A percentile compares a stretch with the other conserved stretches of the same genome.
Evolutionary conservation across 2,113 vertebrate genomes (phyloP).

Genomic region (Corvus hawaiiensis): DNA sequence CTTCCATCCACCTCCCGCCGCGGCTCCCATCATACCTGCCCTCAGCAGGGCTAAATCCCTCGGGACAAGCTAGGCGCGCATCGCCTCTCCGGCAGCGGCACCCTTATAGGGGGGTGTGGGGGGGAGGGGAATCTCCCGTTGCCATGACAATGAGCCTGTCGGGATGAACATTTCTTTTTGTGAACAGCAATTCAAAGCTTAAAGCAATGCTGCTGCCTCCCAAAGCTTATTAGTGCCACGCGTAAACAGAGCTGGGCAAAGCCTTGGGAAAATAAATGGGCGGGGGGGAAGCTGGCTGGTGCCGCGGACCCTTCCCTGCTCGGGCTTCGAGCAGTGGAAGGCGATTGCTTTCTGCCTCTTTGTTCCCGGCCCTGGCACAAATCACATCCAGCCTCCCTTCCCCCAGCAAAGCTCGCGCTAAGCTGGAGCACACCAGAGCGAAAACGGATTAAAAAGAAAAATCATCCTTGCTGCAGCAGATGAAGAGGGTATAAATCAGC

Average conservation of each 20-base stretch:
- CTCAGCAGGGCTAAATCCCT: not conserved
- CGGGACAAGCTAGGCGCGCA: rapidly evolving
- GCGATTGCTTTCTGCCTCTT: not conserved
- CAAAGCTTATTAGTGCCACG: not conserved
- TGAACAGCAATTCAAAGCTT: not conserved
- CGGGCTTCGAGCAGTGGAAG: not conserved
- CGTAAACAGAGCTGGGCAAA: not conserved
- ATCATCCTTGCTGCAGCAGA: not conserved
- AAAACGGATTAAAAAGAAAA: conserved; percentile 46
- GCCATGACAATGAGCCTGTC: conserved; percentile 40
- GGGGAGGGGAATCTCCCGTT: not conserved
- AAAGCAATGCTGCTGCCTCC: not conserved
- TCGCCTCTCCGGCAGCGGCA: not conserved
- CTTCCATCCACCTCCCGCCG: rapidly evolving
- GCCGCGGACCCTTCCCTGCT: not conserved
- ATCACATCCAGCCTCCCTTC: not conserved
- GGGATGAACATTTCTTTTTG: conserved; percentile 2
- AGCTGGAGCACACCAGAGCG: not conserved
- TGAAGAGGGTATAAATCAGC: not conserved
- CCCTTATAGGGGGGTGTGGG: not conserved
- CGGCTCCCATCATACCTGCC: not conserved
- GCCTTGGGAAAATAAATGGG: not conserved
- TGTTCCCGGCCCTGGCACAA: not conserved
- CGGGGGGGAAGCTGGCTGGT: not conserved
- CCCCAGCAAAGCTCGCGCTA: not conserved